These are phyloP conservation scores for Iselma pallidipennis DNA, from an alignment of 2,888 invertebrate genomes.

Conservation along the genomic window DNA sequence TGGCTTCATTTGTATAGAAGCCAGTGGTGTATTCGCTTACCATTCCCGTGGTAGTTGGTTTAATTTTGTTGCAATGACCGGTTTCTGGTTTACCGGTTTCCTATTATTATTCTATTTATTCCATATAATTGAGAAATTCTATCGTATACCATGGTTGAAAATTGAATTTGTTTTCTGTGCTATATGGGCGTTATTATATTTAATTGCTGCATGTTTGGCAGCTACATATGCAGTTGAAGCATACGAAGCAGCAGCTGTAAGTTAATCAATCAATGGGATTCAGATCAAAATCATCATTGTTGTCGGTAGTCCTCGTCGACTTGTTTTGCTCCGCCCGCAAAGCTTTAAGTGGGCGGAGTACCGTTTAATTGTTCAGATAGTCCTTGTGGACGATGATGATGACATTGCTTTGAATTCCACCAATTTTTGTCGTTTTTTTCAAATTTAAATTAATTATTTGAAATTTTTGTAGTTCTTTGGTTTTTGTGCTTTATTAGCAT, in stretches of 20 bases:
- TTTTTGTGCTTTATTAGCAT: constrained; percentile 77
- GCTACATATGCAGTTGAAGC: constrained; percentile 64
- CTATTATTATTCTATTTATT: constrained; percentile 80
- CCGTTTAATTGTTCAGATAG: too few species aligned
- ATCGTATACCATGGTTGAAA: constrained; percentile 84
- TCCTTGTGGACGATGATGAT: too few species aligned
- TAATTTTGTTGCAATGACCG: constrained; percentile 78
- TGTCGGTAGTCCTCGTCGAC: too few species aligned
- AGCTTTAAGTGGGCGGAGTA: too few species aligned
- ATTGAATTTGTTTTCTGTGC: constrained; percentile 78
- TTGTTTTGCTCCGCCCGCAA: too few species aligned
- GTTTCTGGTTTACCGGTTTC: constrained; percentile 83
- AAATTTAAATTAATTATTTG: constrained; percentile 23
- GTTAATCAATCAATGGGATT: too few species aligned
- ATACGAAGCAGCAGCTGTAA: constrained; percentile 75
- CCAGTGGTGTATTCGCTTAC: constrained; percentile 47
- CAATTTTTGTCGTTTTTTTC: constrained; percentile 2
- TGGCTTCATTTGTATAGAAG: constrained; percentile 81
- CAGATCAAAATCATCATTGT: too few species aligned
- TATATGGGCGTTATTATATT: constrained; percentile 73
- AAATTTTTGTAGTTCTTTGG: constrained; percentile 77
- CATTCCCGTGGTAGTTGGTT: constrained; percentile 71
- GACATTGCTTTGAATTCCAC: too few species aligned
- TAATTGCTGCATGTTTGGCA: constrained; percentile 74
- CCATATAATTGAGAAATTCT: constrained; percentile 83